These are phyloP conservation scores for Thryonomys swinderianus DNA, from an alignment of 2,113 vertebrate species.

Conservation along the genomic window DNA sequence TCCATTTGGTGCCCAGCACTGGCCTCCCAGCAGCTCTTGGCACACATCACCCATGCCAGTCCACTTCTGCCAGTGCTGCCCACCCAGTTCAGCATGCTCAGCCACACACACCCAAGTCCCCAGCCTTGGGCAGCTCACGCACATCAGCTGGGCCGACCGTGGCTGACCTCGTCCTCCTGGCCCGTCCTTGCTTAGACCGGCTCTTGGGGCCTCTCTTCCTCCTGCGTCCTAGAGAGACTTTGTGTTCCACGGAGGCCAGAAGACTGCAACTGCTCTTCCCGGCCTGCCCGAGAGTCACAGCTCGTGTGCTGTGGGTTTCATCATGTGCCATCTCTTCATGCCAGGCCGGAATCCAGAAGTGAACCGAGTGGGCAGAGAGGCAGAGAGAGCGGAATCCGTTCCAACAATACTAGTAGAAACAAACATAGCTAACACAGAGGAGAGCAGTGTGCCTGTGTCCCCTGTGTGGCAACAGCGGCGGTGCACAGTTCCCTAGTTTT, in stretches of 20 bases:
- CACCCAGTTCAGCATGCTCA: not conserved
- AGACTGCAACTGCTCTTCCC: not conserved
- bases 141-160: no score
- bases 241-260: not conserved
- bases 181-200: not conserved
- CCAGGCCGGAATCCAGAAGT: not conserved
- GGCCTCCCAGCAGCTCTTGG: not conserved
- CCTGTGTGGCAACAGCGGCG: not conserved
- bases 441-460: not conserved
- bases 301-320: not conserved
- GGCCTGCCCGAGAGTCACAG: not conserved
- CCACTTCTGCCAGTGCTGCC: not conserved
- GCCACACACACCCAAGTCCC: not conserved
- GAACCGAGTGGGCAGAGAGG: not conserved
- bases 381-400: not conserved
- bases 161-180: not conserved
- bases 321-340: not conserved
- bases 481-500: not conserved
- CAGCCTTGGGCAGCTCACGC: not conserved
- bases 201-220: not conserved
- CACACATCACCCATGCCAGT: not conserved
- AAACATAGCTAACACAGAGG: not conserved
- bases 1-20: not conserved
- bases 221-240: not conserved
- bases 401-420: not conserved